A percentile compares a stretch with the other conserved stretches of the same genome.
Conservation (phyloP, 1,140 invertebrate species). For the Penaeus japonicus region DNA sequence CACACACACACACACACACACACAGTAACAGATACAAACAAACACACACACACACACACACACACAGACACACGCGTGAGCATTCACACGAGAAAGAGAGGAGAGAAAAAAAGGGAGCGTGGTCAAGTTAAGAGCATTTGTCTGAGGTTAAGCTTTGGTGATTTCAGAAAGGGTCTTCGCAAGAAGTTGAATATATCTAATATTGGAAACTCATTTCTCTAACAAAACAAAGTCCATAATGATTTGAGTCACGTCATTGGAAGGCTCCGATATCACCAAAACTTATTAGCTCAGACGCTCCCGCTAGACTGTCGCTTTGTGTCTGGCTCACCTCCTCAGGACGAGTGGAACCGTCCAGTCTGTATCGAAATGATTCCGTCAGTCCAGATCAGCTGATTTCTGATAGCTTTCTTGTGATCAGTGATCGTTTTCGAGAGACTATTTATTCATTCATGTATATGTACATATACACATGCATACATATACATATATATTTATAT, state of each 20-base stretch:
- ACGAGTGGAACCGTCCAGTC: too few species aligned
- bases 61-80: neutral
- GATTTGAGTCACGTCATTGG: too few species aligned
- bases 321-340: too few species aligned
- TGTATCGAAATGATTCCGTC: too few species aligned
- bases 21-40: neutral
- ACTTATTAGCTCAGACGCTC: constrained; percentile 45
- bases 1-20: neutral
- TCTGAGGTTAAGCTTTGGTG: neutral
- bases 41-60: neutral
- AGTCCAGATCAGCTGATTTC: too few species aligned
- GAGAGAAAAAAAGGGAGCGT: constrained; percentile 51
- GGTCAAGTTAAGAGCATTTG: constrained; percentile 32
- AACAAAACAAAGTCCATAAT: neutral
- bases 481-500: too few species aligned
- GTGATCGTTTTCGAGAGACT: too few species aligned
- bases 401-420: too few species aligned
- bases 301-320: constrained; percentile 21
- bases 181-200: neutral
- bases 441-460: too few species aligned
- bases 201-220: neutral
- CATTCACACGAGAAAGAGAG: constrained; percentile 14
- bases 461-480: too few species aligned
- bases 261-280: neutral
- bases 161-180: neutral